Evolutionary conservation across 2,888 invertebrate species (phyloP).

Genomic region (Cenopis cana): DNA sequence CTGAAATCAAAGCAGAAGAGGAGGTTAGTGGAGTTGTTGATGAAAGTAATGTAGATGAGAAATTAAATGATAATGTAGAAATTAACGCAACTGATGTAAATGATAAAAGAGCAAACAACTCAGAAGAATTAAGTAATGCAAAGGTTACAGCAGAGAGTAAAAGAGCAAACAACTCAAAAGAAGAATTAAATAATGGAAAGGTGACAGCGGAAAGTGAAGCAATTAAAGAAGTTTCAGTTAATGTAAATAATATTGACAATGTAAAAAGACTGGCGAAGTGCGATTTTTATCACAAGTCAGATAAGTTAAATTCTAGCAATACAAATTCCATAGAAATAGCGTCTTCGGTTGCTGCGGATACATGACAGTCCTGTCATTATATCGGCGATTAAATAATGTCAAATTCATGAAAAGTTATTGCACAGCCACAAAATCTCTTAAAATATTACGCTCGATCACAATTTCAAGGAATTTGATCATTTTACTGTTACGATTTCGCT

Average conservation of each 20-base stretch:
- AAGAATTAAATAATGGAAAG: neutral
- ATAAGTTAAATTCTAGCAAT: neutral
- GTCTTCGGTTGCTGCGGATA: slow-evolving; percentile 10
- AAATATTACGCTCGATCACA: no score
- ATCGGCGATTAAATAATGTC: neutral
- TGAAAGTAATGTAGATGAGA: neutral
- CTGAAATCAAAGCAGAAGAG: neutral
- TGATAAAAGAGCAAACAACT: neutral
- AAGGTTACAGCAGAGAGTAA: neutral
- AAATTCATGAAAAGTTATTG: neutral
- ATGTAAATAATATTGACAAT: neutral
- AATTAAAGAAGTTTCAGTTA: neutral
- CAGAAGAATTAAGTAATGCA: neutral
- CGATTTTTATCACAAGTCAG: slow-evolving; percentile 30
- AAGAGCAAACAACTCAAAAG: no score
- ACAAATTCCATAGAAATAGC: slow-evolving; percentile 17
- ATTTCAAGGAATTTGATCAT: neutral
- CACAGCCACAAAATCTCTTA: no score
- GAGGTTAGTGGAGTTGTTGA: slow-evolving; percentile 4
- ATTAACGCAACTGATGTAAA: neutral
- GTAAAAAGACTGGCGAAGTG: slow-evolving; percentile 11
- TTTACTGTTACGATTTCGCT: neutral
- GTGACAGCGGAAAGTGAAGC: neutral
- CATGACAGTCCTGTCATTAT: slow-evolving; percentile 18
- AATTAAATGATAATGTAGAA: neutral